These are phyloP conservation scores for Orchestes rusci DNA, from an alignment of 2,888 invertebrate genomes.

Conservation along the genomic window DNA sequence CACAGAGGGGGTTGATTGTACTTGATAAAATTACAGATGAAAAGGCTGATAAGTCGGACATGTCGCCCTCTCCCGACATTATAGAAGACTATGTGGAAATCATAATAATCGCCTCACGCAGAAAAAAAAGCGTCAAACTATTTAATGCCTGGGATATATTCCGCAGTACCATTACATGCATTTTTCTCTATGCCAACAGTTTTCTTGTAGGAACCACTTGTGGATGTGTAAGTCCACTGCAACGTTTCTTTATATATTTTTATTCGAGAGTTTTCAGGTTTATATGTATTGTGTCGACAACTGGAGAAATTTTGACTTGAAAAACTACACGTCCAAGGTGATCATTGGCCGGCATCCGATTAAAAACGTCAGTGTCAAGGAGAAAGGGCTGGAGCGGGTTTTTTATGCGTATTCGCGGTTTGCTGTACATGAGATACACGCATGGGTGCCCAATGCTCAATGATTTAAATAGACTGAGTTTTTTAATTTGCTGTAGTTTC, in stretches of 20 bases:
- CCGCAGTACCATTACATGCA: conserved; percentile 38
- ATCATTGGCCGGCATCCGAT: conserved; percentile 41
- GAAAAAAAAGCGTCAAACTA: conserved; percentile 38
- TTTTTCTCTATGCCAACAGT: conserved; percentile 41
- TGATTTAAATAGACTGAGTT: too few relatives aligned
- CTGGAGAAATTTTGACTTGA: conserved; percentile 41
- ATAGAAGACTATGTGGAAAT: conserved; percentile 40
- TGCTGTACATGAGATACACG: conserved; percentile 38
- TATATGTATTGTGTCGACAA: conserved; percentile 41
- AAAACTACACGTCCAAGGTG: conserved; percentile 36
- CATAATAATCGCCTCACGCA: conserved; percentile 37
- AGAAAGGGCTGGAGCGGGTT: conserved; percentile 34
- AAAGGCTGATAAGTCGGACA: conserved; percentile 26
- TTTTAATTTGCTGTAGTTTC: too few relatives aligned
- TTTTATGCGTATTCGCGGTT: conserved; percentile 40
- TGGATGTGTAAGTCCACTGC: conserved; percentile 36
- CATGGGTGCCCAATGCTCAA: conserved; percentile 31
- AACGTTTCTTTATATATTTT: neutral
- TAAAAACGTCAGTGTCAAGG: conserved; percentile 38
- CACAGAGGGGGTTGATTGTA: too few relatives aligned
- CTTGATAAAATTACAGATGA: conserved; percentile 35
- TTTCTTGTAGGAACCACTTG: conserved; percentile 39
- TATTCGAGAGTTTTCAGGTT: conserved; percentile 30
- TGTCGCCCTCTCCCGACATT: conserved; percentile 20
- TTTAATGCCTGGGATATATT: conserved; percentile 41